Percentiles rank a stretch among this genome's conserved stretches.
Evolutionary conservation across 1,140 invertebrate species (phyloP).

Genomic region (Drosophila nikananu): DNA sequence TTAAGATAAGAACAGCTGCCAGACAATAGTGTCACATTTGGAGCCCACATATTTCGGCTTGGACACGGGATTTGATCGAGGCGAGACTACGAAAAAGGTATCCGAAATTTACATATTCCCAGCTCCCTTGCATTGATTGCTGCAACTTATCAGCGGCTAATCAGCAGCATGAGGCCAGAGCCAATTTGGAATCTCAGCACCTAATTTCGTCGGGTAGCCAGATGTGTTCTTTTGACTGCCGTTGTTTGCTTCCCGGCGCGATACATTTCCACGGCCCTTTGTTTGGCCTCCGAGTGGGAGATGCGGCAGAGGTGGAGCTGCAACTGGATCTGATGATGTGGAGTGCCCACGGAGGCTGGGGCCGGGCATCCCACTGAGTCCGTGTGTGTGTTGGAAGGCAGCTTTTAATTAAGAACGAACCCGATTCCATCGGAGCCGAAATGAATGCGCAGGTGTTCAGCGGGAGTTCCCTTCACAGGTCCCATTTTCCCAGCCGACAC

Average conservation of each 20-base stretch:
- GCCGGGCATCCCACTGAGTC: slow-evolving; percentile 58
- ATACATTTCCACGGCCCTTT: slow-evolving; percentile 70
- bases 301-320: slow-evolving; percentile 23
- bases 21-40: slow-evolving; percentile 74
- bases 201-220: slow-evolving; percentile 65
- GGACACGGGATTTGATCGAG: slow-evolving; percentile 6
- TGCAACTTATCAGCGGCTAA: slow-evolving; percentile 79
- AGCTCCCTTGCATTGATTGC: slow-evolving; percentile 72
- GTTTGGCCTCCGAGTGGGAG: slow-evolving; percentile 43
- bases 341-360: neutral
- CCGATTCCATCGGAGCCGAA: slow-evolving; percentile 20
- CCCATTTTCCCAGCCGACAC: slow-evolving; percentile 61
- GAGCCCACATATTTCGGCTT: slow-evolving; percentile 51
- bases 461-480: slow-evolving; percentile 40
- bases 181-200: slow-evolving; percentile 78
- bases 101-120: slow-evolving; percentile 64
- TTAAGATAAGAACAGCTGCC: slow-evolving; percentile 46
- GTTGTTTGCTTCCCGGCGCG: slow-evolving; percentile 46
- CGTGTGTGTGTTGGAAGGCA: slow-evolving; percentile 59
- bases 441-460: slow-evolving; percentile 65
- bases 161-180: slow-evolving; percentile 69
- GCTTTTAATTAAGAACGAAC: slow-evolving; percentile 76
- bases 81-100: slow-evolving; percentile 18
- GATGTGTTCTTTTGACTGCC: slow-evolving; percentile 43
- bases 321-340: slow-evolving; percentile 9